Conservation (phyloP, 2,888 invertebrate genomes). For the Epicampocera succincta region DNA sequence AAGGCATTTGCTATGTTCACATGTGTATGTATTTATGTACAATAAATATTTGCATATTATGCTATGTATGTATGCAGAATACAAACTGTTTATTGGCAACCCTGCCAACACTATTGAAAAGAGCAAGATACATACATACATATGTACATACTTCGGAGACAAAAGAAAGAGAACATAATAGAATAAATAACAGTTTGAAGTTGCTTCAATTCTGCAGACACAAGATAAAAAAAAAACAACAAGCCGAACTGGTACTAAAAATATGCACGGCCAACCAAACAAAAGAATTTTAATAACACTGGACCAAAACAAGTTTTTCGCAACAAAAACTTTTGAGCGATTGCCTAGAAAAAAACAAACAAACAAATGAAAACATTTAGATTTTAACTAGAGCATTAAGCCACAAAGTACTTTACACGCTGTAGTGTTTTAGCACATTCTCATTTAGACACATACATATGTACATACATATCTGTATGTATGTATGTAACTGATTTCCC, state of each 20-base stretch:
- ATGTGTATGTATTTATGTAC: neutral
- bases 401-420: neutral
- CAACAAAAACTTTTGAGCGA: constrained; percentile 4
- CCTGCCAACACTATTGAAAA: neutral
- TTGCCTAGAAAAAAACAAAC: constrained; percentile 1
- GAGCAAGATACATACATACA: constrained; percentile 3
- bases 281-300: constrained; percentile 43
- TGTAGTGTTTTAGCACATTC: constrained; percentile 28
- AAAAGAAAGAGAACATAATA: constrained; percentile 6
- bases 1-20: no score
- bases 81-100: no score
- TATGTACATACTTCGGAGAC: neutral
- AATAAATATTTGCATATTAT: no score
- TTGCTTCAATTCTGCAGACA: constrained; percentile 28
- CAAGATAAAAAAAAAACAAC: constrained; percentile 28
- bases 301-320: constrained; percentile 9
- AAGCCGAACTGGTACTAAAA: constrained; percentile 43
- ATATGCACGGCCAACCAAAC: constrained; percentile 37
- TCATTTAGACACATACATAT: neutral
- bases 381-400: constrained; percentile 58
- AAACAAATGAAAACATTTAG: constrained; percentile 38
- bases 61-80: no score
- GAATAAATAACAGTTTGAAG: constrained; percentile 27
- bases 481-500: neutral
- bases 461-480: no score